Evolutionary conservation across 2,113 vertebrate genomes (phyloP).

Genomic region (Madoqua kirkii): DNA sequence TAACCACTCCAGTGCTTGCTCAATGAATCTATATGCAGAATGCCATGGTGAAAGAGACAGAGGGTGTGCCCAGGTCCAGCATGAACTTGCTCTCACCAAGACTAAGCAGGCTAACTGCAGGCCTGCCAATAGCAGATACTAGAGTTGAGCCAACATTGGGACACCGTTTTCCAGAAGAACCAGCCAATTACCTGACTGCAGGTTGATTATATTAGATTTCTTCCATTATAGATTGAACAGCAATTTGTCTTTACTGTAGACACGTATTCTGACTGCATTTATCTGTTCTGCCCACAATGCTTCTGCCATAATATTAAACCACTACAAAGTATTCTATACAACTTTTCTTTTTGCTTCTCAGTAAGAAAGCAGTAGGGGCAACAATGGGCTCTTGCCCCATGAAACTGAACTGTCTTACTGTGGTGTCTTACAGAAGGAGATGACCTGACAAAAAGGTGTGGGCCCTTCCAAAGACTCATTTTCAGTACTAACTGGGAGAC

Average conservation of each 20-base stretch:
- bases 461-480: background rate
- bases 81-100: background rate
- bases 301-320: background rate
- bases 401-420: background rate
- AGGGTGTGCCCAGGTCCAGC: background rate
- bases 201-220: background rate
- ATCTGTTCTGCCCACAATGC: background rate
- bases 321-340: background rate
- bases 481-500: background rate
- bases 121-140: background rate
- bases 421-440: background rate
- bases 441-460: background rate
- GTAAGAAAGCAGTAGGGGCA: background rate
- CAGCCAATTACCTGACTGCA: background rate
- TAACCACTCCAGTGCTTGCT: background rate
- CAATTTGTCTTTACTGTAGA: background rate
- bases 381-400: background rate
- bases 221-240: background rate
- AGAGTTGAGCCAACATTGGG: background rate
- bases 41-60: background rate
- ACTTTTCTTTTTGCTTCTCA: constrained; percentile 3
- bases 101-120: background rate
- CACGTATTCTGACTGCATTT: background rate
- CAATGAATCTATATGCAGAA: background rate
- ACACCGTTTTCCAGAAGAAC: background rate